phyloP scores from a whole-genome alignment of 2,888 invertebrate genomes.

The Anthophora plumipes region DNA sequence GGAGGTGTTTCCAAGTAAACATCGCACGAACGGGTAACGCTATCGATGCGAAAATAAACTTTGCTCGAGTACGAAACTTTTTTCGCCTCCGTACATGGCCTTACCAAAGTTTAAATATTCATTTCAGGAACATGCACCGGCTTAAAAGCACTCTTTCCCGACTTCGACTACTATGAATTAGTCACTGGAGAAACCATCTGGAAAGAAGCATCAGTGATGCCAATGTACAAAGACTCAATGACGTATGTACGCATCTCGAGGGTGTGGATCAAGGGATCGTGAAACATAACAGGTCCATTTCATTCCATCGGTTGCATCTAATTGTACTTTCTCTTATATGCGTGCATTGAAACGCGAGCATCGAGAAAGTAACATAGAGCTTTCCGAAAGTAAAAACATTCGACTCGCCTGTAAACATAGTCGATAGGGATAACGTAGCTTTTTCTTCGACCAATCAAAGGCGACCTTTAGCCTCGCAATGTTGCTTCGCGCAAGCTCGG shows the following conservation, averaged over 20 bases:
- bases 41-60: slow-evolving; percentile 20
- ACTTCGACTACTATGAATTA: slow-evolving; percentile 63
- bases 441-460: slow-evolving; percentile 12
- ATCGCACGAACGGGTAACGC: slow-evolving; percentile 28
- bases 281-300: background rate
- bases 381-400: background rate
- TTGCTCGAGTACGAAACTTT: slow-evolving; percentile 31
- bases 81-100: slow-evolving; percentile 31
- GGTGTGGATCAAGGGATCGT: slow-evolving; percentile 32
- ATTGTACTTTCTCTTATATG: background rate
- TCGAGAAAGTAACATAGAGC: background rate
- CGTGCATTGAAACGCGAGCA: background rate
- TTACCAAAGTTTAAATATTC: slow-evolving; percentile 68
- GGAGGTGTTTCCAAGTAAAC: slow-evolving; percentile 52
- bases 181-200: slow-evolving; percentile 74
- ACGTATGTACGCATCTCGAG: slow-evolving; percentile 7
- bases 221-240: slow-evolving; percentile 49
- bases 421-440: background rate
- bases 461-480: background rate
- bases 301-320: background rate
- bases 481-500: background rate
- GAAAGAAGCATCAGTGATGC: slow-evolving; percentile 71
- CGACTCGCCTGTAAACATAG: background rate
- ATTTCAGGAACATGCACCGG: slow-evolving; percentile 65
- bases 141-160: slow-evolving; percentile 55